A percentile compares a stretch with the other conserved stretches of the same genome.
phyloP scores from a whole-genome alignment of 2,888 invertebrate species.

The Trissolcus brochymenae region DNA sequence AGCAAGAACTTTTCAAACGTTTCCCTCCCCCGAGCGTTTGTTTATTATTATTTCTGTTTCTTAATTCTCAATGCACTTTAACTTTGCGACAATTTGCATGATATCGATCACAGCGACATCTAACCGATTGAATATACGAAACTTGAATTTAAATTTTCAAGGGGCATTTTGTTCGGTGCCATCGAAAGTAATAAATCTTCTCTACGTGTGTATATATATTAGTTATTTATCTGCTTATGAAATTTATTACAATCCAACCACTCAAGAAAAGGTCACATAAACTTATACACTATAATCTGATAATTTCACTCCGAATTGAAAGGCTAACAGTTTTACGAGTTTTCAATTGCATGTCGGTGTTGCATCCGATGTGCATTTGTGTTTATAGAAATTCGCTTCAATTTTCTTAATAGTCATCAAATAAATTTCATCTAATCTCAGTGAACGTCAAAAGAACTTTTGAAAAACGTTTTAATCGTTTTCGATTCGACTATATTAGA shows the following conservation, averaged over 20 bases:
- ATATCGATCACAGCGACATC: constrained; percentile 46
- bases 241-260: constrained; percentile 42
- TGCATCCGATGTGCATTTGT: not conserved
- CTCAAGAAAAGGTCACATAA: constrained; percentile 41
- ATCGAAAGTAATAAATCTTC: too few relatives aligned
- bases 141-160: too few relatives aligned
- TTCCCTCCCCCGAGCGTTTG: constrained; percentile 3
- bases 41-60: constrained; percentile 56
- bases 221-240: constrained; percentile 40
- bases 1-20: not conserved
- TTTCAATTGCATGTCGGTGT: constrained; percentile 13
- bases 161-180: too few relatives aligned
- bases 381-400: not conserved
- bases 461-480: constrained; percentile 10
- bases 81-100: constrained; percentile 36
- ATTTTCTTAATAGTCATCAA: not conserved
- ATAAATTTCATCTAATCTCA: not conserved
- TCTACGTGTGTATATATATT: constrained; percentile 15
- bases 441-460: constrained; percentile 1
- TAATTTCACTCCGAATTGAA: constrained; percentile 36
- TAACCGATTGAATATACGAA: not conserved
- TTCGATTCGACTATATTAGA: not conserved
- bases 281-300: constrained; percentile 33
- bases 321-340: constrained; percentile 34
- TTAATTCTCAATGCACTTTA: constrained; percentile 45